Base-by-base conservation (phyloP, 2,797 vertebrate genomes). In the Fringilla coelebs region DNA sequence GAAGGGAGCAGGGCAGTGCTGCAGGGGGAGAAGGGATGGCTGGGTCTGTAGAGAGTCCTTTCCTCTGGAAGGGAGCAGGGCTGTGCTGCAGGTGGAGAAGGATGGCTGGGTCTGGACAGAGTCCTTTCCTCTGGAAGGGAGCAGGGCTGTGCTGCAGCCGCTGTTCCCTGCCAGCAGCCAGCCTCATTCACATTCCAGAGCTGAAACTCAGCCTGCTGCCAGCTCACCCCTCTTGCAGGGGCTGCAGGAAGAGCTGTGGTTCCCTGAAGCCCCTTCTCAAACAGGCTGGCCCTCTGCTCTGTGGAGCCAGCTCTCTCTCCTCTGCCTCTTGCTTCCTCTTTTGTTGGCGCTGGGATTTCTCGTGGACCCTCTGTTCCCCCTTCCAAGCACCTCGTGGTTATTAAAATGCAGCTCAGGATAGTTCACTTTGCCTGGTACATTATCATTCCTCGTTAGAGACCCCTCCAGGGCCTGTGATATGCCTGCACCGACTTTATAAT, bases 381-480 rank as follows among this genome's bases (percentile, higher is more conserved):
- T 94, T 70, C 86, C 88, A 89, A 93, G 89, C 65, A 92, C 94
- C 90, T 96, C 96, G 77, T 67, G 74, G 95, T 97, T 96, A 98
- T 98, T 98, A 98, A 97, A 97, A 98, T 98, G 97, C 97, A 98
- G 93, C 96, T 96, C 96, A 97, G 97, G 94, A 96, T 96, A 94
- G 95, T 94, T 97, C 96, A 94, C 95, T 97, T 97, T 97, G 96
- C 94, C 90, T 97, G 96, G 97, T 97, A 97, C 97, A 97, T 98
- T 98, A 98, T 98, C 98, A 97, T 98, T 98, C 97, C 97, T 98
- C 97, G 95, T 98, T 98, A 98, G 97, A 97, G 97, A 97, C 97
- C 97, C 98, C 98, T 98, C 96, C 96, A 98, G 98, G 98, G 98
- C 96, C 97, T 93, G 92, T 96, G 93, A 97, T 96, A 97, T 91